A percentile compares a stretch with the other conserved stretches of the same genome.
phyloP scores from a whole-genome alignment of 2,797 vertebrate species.

The Ispidina picta region DNA sequence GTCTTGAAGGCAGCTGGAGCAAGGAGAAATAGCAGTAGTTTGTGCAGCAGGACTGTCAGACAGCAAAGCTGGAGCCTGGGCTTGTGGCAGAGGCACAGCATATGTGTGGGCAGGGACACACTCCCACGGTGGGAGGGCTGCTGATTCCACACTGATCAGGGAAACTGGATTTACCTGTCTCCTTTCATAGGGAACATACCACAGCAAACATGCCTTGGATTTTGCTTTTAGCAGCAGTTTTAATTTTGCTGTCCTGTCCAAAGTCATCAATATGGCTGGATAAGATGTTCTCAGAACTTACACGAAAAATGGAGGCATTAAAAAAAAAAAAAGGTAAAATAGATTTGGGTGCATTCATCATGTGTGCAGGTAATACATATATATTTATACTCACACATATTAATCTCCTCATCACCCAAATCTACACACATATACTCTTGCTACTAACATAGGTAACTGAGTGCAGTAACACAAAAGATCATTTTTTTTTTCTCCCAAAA shows the following conservation, averaged over 20 bases:
- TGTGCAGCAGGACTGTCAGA: not conserved
- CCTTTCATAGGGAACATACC: fast-evolving
- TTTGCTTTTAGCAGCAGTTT: not conserved
- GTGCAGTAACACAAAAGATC: not conserved
- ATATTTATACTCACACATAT: not conserved
- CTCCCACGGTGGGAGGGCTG: not conserved
- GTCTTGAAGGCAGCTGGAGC: not conserved
- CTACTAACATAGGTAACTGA: not conserved
- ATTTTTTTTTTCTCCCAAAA: not conserved
- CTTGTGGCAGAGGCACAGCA: not conserved
- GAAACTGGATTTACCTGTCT: not conserved
- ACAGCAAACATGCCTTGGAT: not conserved
- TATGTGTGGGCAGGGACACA: fast-evolving
- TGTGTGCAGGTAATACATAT: not conserved
- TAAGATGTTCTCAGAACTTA: not conserved
- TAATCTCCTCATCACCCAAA: not conserved
- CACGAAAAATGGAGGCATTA: not conserved
- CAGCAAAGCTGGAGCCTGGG: not conserved
- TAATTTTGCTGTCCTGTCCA: not conserved
- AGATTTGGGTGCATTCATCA: not conserved
- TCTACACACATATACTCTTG: not conserved
- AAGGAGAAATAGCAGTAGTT: not conserved
- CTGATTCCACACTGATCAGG: fast-evolving
- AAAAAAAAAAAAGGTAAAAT: not conserved
- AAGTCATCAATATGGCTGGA: not conserved